A percentile compares a stretch with the other conserved stretches of the same genome.
Evolutionary conservation across 2,113 vertebrate genomes (phyloP).

Genomic region (Catharus fuscescens): DNA sequence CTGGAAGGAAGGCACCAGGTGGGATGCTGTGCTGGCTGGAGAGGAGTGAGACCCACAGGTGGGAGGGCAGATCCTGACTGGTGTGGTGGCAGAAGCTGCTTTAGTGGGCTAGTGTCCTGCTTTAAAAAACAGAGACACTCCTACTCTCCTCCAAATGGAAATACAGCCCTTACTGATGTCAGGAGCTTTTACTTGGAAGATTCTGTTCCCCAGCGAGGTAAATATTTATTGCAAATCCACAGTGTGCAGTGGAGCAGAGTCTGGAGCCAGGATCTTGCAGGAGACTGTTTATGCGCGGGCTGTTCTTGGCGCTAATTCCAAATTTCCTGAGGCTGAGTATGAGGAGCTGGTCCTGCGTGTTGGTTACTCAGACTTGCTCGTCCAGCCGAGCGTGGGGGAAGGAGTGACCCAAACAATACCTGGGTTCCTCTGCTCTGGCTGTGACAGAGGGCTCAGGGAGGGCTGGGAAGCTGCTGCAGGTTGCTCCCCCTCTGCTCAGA

Average conservation of each 20-base stretch:
- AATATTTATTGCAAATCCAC: constrained; percentile 57
- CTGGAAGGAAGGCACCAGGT: background rate
- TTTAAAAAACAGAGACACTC: background rate
- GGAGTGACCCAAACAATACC: background rate
- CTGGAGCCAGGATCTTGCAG: constrained; percentile 58
- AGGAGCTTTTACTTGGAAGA: constrained; percentile 33
- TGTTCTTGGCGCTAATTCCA: constrained; percentile 54
- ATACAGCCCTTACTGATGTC: background rate
- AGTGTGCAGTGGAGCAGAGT: background rate
- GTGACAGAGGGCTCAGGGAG: background rate
- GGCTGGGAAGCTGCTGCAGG: background rate
- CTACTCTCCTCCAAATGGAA: background rate
- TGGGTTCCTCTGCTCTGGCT: background rate
- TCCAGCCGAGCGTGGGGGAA: background rate
- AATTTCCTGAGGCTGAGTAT: constrained; percentile 34
- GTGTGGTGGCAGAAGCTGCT: background rate
- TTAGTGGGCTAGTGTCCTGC: background rate
- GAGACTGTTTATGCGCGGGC: constrained; percentile 44
- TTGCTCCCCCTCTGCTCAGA: background rate
- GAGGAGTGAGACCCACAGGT: background rate
- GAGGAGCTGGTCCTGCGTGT: background rate
- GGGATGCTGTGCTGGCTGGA: background rate
- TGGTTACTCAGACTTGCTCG: background rate
- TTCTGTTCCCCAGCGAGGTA: constrained; percentile 28
- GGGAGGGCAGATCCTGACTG: background rate